Base-by-base conservation (phyloP, 2,797 vertebrate species). In the Poecilia velifera region DNA sequence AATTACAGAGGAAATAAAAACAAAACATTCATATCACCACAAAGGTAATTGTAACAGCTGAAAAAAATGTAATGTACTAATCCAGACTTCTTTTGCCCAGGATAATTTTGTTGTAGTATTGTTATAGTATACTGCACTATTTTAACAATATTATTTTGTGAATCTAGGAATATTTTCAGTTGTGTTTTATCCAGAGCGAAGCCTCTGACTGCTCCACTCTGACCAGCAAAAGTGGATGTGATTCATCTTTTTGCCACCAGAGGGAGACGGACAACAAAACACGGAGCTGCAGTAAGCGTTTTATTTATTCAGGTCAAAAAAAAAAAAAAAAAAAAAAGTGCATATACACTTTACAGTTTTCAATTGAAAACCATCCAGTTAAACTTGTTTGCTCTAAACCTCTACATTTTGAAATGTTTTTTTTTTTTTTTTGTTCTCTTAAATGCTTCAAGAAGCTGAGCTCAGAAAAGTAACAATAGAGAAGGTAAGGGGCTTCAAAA, bases 141-240 rank as follows among this genome's bases (percentile, higher is more conserved):
- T 91, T 93, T 93, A 94, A 93, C 86, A 76, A 39, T 68, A 18
- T 16, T 72, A 78, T 86, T 92, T 88, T 94, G 87, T 93, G 88
- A 90, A 93, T 62, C 25, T 94, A 93, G 91, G 93, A 91, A 22
- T 95, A 93, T 82, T 91, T 93, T 92, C 94, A 93, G 91, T 93
- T 95, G 41, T 94, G 93, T 93, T 94, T 93, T 94, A 93, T 93
- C 86, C 93, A 95, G 94, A 94, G 91, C 22, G 91, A 94, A 87
- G 93, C 94, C 84, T 93, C 92, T 0, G 92, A 93, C 80, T 88
- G 90, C 72, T 94, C 94, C 77, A 93, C 92, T 31, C 72, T 89
- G 82, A 91, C 92, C 1, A 89, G 85, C 9, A 82, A 86, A 72
- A 91, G 88, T 84, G 91, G 68, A 74, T 88, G 88, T 76, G 92